Percentiles rank a stretch among this genome's conserved stretches.
These are phyloP conservation scores for Eristalis pertinax DNA, from an alignment of 2,888 invertebrate species.

Conservation along the genomic window DNA sequence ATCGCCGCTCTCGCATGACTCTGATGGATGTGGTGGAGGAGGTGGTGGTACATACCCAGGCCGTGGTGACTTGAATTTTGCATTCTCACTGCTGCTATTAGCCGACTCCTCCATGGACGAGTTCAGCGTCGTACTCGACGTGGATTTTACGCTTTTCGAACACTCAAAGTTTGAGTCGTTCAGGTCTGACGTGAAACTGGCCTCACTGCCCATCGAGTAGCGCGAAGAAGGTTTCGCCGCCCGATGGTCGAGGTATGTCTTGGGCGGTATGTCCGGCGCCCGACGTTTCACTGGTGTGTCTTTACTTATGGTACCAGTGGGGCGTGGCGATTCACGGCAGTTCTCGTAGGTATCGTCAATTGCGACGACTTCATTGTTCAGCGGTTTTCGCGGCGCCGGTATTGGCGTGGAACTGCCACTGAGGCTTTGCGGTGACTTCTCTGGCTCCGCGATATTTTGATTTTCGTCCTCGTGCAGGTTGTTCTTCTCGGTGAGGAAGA, in stretches of 20 bases:
- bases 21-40: slow-evolving; percentile 65
- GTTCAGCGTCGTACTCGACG: slow-evolving; percentile 76
- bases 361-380: slow-evolving; percentile 72
- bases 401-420: slow-evolving; percentile 74
- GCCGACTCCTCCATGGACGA: slow-evolving; percentile 76
- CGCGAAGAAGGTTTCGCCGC: slow-evolving; percentile 71
- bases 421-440: slow-evolving; percentile 16
- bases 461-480: slow-evolving; percentile 78
- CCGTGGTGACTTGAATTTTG: slow-evolving; percentile 79
- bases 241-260: slow-evolving; percentile 73
- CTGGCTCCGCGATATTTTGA: slow-evolving; percentile 75
- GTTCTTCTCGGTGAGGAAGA: slow-evolving; percentile 75
- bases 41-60: slow-evolving; percentile 78
- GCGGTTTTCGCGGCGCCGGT: slow-evolving; percentile 78
- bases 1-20: slow-evolving; percentile 60
- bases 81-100: slow-evolving; percentile 76
- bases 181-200: slow-evolving; percentile 74
- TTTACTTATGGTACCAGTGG: slow-evolving; percentile 74
- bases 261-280: slow-evolving; percentile 76
- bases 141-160: slow-evolving; percentile 75
- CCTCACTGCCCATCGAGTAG: slow-evolving; percentile 77
- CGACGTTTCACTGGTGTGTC: slow-evolving; percentile 72
- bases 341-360: slow-evolving; percentile 55
- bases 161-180: slow-evolving; percentile 70
- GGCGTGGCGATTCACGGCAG: slow-evolving; percentile 43